These are phyloP conservation scores for Picus viridis DNA, from an alignment of 2,797 vertebrate genomes.

Conservation along the genomic window DNA sequence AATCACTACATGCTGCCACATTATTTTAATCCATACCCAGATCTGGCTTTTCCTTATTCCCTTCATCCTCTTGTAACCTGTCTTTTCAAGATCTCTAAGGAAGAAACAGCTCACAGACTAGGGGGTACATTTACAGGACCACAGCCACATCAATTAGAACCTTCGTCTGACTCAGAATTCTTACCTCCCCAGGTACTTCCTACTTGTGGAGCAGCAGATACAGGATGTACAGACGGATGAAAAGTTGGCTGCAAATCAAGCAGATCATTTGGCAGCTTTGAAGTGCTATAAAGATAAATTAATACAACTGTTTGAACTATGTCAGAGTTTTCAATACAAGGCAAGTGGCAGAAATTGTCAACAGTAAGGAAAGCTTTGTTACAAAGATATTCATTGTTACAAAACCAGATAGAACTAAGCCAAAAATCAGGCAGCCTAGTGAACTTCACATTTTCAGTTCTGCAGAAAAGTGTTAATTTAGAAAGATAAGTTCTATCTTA, in stretches of 20 bases:
- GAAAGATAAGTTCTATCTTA: neutral
- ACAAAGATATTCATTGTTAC: neutral
- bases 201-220: conserved; percentile 86
- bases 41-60: neutral
- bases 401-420: neutral
- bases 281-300: conserved; percentile 83
- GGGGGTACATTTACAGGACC: neutral
- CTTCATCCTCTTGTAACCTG: neutral
- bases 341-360: neutral
- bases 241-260: conserved; percentile 95
- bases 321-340: neutral
- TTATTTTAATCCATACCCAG: neutral
- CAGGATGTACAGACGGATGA: conserved; percentile 86
- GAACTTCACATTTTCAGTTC: neutral
- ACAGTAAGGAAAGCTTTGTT: neutral
- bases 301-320: conserved; percentile 51
- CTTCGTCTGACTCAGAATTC: neutral
- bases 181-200: conserved; percentile 96
- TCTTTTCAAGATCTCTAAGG: neutral
- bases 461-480: neutral
- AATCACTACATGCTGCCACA: neutral
- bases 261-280: conserved; percentile 92
- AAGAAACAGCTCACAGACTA: neutral
- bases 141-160: neutral
- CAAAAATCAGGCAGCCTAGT: neutral